phyloP scores from a whole-genome alignment of 1,140 invertebrate genomes.

The Polypedilum pembai region DNA sequence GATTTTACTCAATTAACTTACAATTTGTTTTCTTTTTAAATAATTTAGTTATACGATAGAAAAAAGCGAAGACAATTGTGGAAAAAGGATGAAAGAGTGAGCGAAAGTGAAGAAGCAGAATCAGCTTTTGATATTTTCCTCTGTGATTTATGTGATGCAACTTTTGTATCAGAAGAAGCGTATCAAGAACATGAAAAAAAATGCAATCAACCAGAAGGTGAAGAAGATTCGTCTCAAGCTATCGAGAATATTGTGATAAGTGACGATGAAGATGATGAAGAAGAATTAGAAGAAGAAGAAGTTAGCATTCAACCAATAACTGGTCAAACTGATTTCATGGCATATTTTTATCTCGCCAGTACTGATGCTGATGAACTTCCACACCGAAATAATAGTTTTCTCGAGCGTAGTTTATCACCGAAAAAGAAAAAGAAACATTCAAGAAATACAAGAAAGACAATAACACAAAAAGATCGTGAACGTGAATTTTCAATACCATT shows the following conservation, averaged over 20 bases:
- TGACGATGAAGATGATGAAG: slow-evolving; percentile 38
- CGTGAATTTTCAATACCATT: slow-evolving; percentile 48
- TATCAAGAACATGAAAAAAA: slow-evolving; percentile 52
- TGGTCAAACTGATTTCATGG: slow-evolving; percentile 34
- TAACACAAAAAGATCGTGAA: slow-evolving; percentile 45
- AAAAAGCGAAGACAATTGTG: slow-evolving; percentile 39
- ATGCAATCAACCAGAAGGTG: not conserved
- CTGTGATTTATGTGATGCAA: slow-evolving; percentile 64
- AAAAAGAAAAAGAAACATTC: slow-evolving; percentile 34
- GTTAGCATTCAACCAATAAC: slow-evolving; percentile 33
- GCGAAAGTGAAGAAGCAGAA: slow-evolving; percentile 33
- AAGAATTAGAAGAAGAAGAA: slow-evolving; percentile 24
- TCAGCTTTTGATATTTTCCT: slow-evolving; percentile 58
- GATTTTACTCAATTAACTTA: not conserved
- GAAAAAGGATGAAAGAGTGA: not conserved
- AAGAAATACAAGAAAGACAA: slow-evolving; percentile 44
- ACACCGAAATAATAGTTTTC: slow-evolving; percentile 35
- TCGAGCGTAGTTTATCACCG: slow-evolving; percentile 25
- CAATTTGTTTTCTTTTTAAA: slow-evolving; percentile 10
- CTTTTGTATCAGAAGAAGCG: slow-evolving; percentile 48
- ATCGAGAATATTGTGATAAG: slow-evolving; percentile 41
- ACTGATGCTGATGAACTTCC: slow-evolving; percentile 22
- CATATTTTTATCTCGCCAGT: not conserved
- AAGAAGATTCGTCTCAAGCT: slow-evolving; percentile 38
- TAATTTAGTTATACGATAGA: slow-evolving; percentile 35